These are phyloP conservation scores for Ctenoplectra terminalis DNA, from an alignment of 1,140 invertebrate genomes.

Conservation along the genomic window DNA sequence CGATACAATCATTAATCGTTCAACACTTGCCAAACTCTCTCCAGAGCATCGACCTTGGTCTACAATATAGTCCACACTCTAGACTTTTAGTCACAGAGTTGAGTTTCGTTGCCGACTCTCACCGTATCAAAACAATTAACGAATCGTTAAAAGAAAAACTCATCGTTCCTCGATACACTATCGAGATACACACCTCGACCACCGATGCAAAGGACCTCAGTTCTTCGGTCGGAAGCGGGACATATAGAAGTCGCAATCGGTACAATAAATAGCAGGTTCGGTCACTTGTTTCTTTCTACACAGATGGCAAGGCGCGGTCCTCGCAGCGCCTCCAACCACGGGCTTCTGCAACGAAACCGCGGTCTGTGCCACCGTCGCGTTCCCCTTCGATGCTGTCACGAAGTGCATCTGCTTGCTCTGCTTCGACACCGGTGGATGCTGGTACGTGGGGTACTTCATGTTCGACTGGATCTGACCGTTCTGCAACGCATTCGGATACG, in stretches of 20 bases:
- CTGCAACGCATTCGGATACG: constrained; percentile 79
- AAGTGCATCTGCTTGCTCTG: constrained; percentile 84
- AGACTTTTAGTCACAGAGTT: too few species aligned
- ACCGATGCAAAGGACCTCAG: background rate
- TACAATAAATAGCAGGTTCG: constrained; percentile 90
- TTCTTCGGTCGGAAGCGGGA: constrained; percentile 89
- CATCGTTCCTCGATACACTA: background rate
- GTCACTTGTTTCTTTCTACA: constrained; percentile 92
- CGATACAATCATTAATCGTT: too few species aligned
- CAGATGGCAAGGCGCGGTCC: constrained; percentile 88
- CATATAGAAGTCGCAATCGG: constrained; percentile 96
- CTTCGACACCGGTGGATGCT: constrained; percentile 83
- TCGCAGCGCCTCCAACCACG: constrained; percentile 77
- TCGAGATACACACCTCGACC: too few species aligned
- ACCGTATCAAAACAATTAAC: too few species aligned
- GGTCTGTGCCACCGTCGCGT: constrained; percentile 66
- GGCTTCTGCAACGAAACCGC: constrained; percentile 72
- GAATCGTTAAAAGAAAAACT: background rate
- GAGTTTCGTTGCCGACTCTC: too few species aligned
- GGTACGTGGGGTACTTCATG: constrained; percentile 84
- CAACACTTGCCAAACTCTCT: too few species aligned
- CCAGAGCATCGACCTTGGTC: too few species aligned
- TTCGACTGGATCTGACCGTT: constrained; percentile 78
- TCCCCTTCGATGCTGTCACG: constrained; percentile 86
- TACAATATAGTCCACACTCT: too few species aligned